Evolutionary conservation across 2,797 vertebrate species (phyloP), one percentile per base, ranked within the genome.

Genomic region (Fistularia commersonii): DNA sequence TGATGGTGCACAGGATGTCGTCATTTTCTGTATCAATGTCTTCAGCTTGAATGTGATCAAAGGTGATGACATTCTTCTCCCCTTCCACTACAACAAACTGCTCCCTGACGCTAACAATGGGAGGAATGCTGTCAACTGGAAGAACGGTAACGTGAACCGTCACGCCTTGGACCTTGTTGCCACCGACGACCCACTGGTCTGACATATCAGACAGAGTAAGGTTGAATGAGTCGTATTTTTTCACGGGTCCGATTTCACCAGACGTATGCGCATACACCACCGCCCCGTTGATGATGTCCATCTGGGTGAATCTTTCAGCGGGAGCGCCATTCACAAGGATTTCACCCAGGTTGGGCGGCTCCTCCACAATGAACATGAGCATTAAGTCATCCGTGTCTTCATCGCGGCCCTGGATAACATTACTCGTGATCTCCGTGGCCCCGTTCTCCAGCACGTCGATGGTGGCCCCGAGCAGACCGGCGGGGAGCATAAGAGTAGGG

Each of bases 391-490:
- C 90, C 1, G 90, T 91, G 74, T 92, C 90, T 59, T 93, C 90
- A 61, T 92, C 92, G 11, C 55, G 90, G n/a, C 90, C 89, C 66
- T 91, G 87, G 45, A 92, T 92, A 39, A 94, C 82, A 4, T 75
- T 91, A 37, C 64, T 86, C n/a, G 91, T 93, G 45, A 95, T 93
- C 61, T 92, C 91, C 33, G 91, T 86, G 8, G 87, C 91, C 41
- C 87, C 89, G 6, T 93, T 93, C 71, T 95, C 95, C 46, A 93
- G 77, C 1, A 95, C 92, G 39, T 93, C 90, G 11, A 93, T 91
- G 14, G 88, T 87, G 13, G 88, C 78, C 23, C 90, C 89, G 2
- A 93, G 75, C 45, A 82, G 66, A 40, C 87, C 89, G 0, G 69
- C 75, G 46, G 85, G 88, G 12, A 93, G 77, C 83, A 89, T 80